Conservation (phyloP, 2,888 invertebrate genomes). For the Himalopsyche japonica region DNA sequence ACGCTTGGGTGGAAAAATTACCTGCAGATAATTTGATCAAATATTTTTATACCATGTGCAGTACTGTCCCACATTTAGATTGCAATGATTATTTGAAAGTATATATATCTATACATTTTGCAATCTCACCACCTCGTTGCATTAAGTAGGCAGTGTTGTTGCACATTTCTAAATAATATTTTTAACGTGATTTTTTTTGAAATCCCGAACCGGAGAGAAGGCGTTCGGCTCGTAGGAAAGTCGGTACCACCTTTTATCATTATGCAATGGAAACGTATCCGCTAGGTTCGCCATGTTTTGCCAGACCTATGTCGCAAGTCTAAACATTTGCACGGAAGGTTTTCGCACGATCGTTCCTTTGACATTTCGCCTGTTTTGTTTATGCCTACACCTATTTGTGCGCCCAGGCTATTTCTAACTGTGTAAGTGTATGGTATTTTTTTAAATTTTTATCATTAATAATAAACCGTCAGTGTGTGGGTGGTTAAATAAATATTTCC, state of each 20-base stretch:
- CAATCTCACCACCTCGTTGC: background rate
- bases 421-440: background rate
- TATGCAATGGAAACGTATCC: slow-evolving; percentile 34
- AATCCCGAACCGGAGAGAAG: background rate
- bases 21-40: too few relatives aligned
- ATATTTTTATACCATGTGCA: too few relatives aligned
- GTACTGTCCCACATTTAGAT: too few relatives aligned
- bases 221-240: background rate
- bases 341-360: background rate
- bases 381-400: background rate
- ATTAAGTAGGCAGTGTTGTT: background rate
- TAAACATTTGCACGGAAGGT: background rate
- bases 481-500: background rate
- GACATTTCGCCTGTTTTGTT: background rate
- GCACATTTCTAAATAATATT: slow-evolving; percentile 7
- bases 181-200: background rate
- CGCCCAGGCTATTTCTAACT: background rate
- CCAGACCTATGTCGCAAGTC: background rate
- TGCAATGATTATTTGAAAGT: too few relatives aligned
- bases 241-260: background rate
- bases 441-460: background rate
- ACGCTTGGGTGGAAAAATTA: too few relatives aligned
- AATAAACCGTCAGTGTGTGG: background rate
- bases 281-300: background rate
- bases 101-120: too few relatives aligned